Evolutionary conservation across 2,888 invertebrate genomes (phyloP), one percentile per base, ranked within the genome.

Genomic region (Taenaris catops): DNA sequence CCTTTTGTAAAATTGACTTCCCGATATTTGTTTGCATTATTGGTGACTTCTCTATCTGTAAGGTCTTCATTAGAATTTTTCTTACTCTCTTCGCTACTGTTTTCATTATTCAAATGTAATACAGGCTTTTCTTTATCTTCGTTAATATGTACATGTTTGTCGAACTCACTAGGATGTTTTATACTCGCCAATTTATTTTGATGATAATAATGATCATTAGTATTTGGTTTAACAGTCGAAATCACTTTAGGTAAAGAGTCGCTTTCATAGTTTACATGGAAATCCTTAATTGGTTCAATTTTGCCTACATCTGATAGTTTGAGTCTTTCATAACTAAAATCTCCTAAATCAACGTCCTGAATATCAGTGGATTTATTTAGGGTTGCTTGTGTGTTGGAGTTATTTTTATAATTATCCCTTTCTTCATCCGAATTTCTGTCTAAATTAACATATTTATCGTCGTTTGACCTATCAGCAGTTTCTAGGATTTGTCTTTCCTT

Each of bases 41-140:
- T n/a, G n/a, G n/a, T n/a, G n/a, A n/a, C n/a, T n/a, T n/a, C n/a
- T n/a, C n/a, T n/a, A n/a, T n/a, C n/a, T n/a, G n/a, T n/a, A n/a
- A n/a, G n/a, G 14, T 9, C 10, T 24, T 40, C 37, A 12, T 41
- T 28, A 8, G 19, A 11, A 25, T 47, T 35, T 37, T 46, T 25
- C 4, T 31, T 38, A 19, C 18, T 43, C 46, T 58, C 59, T 38
- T 58, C 55, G 42, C 58, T 65, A 7, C 58, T 63, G 28, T 47
- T 53, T 41, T 76, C 74, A 23, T 55, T 53, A 46, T 69, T 70
- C 8, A 75, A 62, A 65, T 86, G 84, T 8, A 80, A 66, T 4
- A 84, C 84, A 21, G 86, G 83, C 51, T 68, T 79, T 1, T 80
- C 58, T 63, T 80, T 79, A 11, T 62, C 81, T 19, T 76, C 72